Conservation (phyloP, 2,888 invertebrate species). For the Tachystola acroxantha region DNA sequence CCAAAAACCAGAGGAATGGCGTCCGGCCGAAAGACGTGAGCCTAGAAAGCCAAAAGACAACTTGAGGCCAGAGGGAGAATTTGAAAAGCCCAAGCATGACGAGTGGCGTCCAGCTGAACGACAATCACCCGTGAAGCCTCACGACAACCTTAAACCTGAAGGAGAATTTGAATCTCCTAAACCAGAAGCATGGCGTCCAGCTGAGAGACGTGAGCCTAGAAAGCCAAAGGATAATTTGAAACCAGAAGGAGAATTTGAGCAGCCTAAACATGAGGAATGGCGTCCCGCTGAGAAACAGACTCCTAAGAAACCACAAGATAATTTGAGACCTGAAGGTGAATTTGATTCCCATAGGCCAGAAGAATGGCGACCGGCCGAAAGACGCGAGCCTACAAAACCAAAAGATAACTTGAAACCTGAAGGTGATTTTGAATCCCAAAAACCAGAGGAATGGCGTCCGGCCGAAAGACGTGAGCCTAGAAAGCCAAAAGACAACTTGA, state of each 20-base stretch:
- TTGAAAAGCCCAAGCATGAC: slow-evolving; percentile 61
- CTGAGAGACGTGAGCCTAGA: slow-evolving; percentile 35
- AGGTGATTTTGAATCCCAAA: slow-evolving; percentile 74
- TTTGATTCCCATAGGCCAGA: slow-evolving; percentile 70
- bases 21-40: slow-evolving; percentile 65
- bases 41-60: slow-evolving; percentile 72
- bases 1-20: slow-evolving; percentile 60
- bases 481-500: slow-evolving; percentile 49
- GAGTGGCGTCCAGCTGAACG: slow-evolving; percentile 55
- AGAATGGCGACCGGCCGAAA: slow-evolving; percentile 66
- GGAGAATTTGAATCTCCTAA: slow-evolving; percentile 65
- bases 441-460: slow-evolving; percentile 49
- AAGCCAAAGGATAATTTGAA: slow-evolving; percentile 73
- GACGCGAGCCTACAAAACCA: slow-evolving; percentile 57
- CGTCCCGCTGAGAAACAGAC: slow-evolving; percentile 62
- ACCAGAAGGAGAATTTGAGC: slow-evolving; percentile 80
- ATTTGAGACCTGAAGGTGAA: slow-evolving; percentile 72
- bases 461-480: slow-evolving; percentile 39
- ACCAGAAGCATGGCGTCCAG: slow-evolving; percentile 48
- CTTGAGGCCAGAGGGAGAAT: slow-evolving; percentile 77
- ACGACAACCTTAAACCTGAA: slow-evolving; percentile 59
- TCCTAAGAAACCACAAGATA: slow-evolving; percentile 61
- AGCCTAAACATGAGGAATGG: slow-evolving; percentile 43
- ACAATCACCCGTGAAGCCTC: slow-evolving; percentile 25
- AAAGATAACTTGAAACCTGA: slow-evolving; percentile 77